phyloP scores from a whole-genome alignment of 2,113 vertebrate species.

The Protobothrops flavoviridis region DNA sequence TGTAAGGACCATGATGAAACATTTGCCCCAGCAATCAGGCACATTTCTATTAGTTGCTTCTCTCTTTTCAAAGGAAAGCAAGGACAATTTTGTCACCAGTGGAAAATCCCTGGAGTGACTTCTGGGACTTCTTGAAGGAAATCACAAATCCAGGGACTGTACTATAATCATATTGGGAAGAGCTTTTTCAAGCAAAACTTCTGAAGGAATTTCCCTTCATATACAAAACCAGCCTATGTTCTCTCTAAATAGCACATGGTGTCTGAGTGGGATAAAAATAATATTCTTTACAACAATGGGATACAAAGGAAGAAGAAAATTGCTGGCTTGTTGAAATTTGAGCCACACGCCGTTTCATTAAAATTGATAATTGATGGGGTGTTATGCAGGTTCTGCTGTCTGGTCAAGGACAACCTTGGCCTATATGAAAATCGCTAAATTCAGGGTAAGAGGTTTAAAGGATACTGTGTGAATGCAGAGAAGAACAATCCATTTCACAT shows the following conservation, averaged over 20 bases:
- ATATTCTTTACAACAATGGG: neutral
- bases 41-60: neutral
- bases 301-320: neutral
- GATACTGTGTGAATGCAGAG: no score
- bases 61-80: neutral
- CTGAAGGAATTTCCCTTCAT: slow-evolving; percentile 42
- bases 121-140: slow-evolving; percentile 38
- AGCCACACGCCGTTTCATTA: neutral
- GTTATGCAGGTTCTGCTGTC: neutral
- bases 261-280: neutral
- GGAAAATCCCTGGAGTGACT: neutral
- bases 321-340: neutral
- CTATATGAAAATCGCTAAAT: no score
- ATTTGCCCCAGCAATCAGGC: neutral
- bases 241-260: neutral
- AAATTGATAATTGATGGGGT: neutral
- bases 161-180: slow-evolving; percentile 29
- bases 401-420: no score
- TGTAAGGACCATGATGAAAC: neutral
- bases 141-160: slow-evolving; percentile 52
- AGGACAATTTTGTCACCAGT: neutral
- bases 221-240: slow-evolving; percentile 36
- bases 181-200: slow-evolving; percentile 27
- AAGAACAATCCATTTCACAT: no score
- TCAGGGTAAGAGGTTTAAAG: no score